Evolutionary conservation across 2,113 vertebrate species (phyloP).

Genomic region (Neogobius melanostomus): DNA sequence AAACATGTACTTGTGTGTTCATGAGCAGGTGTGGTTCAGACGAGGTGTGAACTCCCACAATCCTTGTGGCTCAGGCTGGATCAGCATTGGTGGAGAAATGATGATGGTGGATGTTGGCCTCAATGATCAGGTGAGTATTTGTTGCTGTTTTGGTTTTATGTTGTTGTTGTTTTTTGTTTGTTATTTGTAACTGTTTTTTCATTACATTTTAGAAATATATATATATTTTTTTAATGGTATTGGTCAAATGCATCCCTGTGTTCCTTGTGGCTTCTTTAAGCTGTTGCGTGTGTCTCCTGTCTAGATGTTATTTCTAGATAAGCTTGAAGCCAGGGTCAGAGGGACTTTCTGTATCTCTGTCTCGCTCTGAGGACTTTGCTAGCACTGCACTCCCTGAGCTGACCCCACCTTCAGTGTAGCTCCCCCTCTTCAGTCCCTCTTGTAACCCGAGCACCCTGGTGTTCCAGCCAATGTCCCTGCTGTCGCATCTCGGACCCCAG

Average conservation of each 20-base stretch:
- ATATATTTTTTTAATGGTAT: background rate
- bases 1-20: slow-evolving; percentile 8
- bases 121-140: slow-evolving; percentile 85
- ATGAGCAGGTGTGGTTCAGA: slow-evolving; percentile 92
- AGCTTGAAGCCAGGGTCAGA: slow-evolving; percentile 26
- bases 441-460: slow-evolving; percentile 63
- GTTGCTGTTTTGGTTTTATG: background rate
- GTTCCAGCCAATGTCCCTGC: slow-evolving; percentile 55
- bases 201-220: background rate
- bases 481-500: slow-evolving; percentile 36
- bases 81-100: slow-evolving; percentile 94
- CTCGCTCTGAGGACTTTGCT: slow-evolving; percentile 65
- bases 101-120: slow-evolving; percentile 91
- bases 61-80: slow-evolving; percentile 93
- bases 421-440: slow-evolving; percentile 18
- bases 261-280: slow-evolving; percentile 5
- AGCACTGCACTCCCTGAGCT: slow-evolving; percentile 58
- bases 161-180: background rate
- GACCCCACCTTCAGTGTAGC: slow-evolving; percentile 32
- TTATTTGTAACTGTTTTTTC: background rate
- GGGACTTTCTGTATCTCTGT: slow-evolving; percentile 22
- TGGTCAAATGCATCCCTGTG: background rate
- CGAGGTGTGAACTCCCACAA: slow-evolving; percentile 95
- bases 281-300: slow-evolving; percentile 10
- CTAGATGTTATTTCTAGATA: slow-evolving; percentile 51